Conservation (phyloP, 2,113 vertebrate genomes). For the Fukomys damarensis region DNA sequence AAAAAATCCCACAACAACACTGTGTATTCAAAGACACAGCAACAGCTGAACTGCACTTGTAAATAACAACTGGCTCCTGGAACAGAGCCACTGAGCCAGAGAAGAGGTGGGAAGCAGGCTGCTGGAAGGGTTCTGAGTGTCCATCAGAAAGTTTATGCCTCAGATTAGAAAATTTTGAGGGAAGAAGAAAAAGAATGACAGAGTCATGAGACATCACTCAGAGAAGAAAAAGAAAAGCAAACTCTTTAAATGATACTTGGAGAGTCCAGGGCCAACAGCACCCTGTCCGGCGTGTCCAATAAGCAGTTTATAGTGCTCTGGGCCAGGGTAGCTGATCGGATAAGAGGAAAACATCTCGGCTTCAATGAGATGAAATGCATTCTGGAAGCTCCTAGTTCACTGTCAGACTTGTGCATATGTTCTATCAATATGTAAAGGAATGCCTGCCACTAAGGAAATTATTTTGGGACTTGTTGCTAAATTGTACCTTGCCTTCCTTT, state of each 20-base stretch:
- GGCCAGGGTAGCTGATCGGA: neutral
- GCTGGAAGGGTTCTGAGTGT: neutral
- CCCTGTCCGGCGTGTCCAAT: neutral
- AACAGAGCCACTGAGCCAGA: neutral
- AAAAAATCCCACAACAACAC: slow-evolving; percentile 67
- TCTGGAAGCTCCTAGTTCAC: neutral
- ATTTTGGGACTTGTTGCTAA: neutral
- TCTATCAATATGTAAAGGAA: neutral
- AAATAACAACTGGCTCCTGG: slow-evolving; percentile 53
- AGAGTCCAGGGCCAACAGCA: neutral
- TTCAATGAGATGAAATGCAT: neutral
- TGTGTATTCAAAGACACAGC: slow-evolving; percentile 65
- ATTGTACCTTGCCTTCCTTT: neutral
- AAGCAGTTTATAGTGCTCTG: accelerated
- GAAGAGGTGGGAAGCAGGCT: neutral
- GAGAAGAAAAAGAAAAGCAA: neutral
- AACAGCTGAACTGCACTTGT: slow-evolving; percentile 47
- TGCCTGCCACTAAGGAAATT: neutral
- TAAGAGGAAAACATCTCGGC: neutral
- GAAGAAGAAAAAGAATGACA: neutral
- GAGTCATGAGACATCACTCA: neutral
- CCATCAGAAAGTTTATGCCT: neutral
- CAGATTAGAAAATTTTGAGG: neutral
- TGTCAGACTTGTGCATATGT: neutral
- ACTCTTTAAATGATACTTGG: neutral